These are phyloP conservation scores for Gambelia wislizenii DNA, from an alignment of 2,797 vertebrate species.

Conservation along the genomic window DNA sequence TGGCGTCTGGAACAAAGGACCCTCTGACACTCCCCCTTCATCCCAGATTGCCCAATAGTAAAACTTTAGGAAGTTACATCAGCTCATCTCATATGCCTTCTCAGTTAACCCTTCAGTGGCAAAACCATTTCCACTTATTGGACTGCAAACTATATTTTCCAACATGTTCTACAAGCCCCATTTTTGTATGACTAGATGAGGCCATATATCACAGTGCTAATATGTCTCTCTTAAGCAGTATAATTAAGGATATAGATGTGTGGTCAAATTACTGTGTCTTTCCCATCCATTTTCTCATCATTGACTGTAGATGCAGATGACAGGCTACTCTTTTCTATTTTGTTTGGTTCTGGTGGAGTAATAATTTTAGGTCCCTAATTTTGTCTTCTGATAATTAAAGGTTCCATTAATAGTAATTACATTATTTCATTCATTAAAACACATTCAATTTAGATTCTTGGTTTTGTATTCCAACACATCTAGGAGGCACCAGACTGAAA, in stretches of 20 bases:
- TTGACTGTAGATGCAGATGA: not conserved
- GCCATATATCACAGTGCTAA: not conserved
- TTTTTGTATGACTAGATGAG: not conserved
- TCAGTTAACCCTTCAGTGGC: too few relatives aligned
- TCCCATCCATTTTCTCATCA: not conserved
- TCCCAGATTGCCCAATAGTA: too few relatives aligned
- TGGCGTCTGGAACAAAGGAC: too few relatives aligned
- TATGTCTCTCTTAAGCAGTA: not conserved
- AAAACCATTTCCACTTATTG: too few relatives aligned
- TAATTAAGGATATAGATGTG: not conserved
- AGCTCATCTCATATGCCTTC: too few relatives aligned
- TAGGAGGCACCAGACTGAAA: not conserved
- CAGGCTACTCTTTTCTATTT: not conserved
- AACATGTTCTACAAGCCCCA: not conserved
- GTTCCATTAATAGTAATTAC: not conserved
- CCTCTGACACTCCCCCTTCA: too few relatives aligned
- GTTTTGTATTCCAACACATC: not conserved
- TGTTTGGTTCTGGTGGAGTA: not conserved
- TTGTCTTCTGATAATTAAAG: not conserved
- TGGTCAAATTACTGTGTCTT: not conserved
- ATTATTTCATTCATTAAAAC: not conserved
- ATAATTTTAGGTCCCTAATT: not conserved
- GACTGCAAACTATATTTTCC: too few relatives aligned
- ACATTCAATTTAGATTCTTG: not conserved
- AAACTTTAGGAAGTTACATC: too few relatives aligned